Percentiles rank a stretch among this genome's conserved stretches.
Conservation (phyloP, 2,888 invertebrate species). For the Stegana nigrithorax region DNA sequence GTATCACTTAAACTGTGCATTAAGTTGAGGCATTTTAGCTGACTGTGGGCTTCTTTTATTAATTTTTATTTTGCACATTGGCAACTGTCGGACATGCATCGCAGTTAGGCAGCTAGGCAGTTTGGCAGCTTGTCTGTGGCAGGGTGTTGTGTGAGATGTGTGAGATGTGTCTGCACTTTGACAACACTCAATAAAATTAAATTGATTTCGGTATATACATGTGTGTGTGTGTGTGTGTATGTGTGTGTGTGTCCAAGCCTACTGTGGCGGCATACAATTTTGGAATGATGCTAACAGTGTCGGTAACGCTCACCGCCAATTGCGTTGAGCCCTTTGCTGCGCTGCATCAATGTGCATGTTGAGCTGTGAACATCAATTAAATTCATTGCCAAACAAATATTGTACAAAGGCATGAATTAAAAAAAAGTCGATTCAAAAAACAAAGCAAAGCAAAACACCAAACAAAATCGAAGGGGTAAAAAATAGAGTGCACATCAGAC, state of each 20-base stretch:
- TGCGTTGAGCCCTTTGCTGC: not conserved
- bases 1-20: not conserved
- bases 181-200: conserved; percentile 6
- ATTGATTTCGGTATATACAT: conserved; percentile 5
- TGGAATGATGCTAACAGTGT: not conserved
- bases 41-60: too few species aligned
- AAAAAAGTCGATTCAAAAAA: too few species aligned
- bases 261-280: too few species aligned
- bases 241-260: too few species aligned
- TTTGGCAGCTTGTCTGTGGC: too few species aligned
- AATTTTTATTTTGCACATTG: too few species aligned
- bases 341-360: conserved; percentile 27
- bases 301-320: too few species aligned
- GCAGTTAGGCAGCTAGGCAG: too few species aligned
- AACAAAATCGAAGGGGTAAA: not conserved
- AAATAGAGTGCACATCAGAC: too few species aligned
- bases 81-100: not conserved
- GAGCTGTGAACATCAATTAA: conserved; percentile 60
- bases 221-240: not conserved
- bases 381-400: conserved; percentile 61
- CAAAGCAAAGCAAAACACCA: not conserved
- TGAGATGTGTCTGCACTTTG: not conserved
- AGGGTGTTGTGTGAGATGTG: not conserved
- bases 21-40: too few species aligned
- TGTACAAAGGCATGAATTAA: conserved; percentile 54